Percentiles rank a stretch among this genome's conserved stretches.
phyloP scores from a whole-genome alignment of 1,140 invertebrate species.

The Oppia nitens region DNA sequence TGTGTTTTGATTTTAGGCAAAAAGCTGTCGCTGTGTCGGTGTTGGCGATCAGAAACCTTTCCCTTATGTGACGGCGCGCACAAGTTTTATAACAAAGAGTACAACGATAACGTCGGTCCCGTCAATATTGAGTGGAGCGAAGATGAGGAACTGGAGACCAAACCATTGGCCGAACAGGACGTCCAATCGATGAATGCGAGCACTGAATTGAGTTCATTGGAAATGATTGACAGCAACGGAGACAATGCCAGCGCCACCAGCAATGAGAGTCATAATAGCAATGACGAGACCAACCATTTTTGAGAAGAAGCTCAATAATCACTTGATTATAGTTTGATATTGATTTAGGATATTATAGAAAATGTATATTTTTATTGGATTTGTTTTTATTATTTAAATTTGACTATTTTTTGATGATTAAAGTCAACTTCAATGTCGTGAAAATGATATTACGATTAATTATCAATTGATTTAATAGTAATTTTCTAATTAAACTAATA shows the following conservation, averaged over 20 bases:
- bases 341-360: not conserved
- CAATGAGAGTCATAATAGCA: not conserved
- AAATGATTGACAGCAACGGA: conserved; percentile 9
- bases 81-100: conserved; percentile 12
- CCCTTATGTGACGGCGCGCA: conserved; percentile 13
- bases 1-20: not conserved
- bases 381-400: not conserved
- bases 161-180: not conserved
- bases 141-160: not conserved
- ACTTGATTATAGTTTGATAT: too few species aligned
- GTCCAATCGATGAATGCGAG: conserved; percentile 4
- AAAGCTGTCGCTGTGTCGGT: conserved; percentile 11
- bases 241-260: not conserved
- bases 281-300: too few species aligned
- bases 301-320: too few species aligned
- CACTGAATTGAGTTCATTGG: conserved; percentile 7
- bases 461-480: too few species aligned
- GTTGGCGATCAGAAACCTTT: conserved; percentile 15
- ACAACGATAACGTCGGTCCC: conserved; percentile 6
- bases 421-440: too few species aligned
- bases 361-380: not conserved
- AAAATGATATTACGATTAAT: too few species aligned
- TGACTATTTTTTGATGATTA: not conserved
- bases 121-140: conserved; percentile 10
- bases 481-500: not conserved